Conservation (phyloP, 1,140 invertebrate species). For the Drosophila pandora region DNA sequence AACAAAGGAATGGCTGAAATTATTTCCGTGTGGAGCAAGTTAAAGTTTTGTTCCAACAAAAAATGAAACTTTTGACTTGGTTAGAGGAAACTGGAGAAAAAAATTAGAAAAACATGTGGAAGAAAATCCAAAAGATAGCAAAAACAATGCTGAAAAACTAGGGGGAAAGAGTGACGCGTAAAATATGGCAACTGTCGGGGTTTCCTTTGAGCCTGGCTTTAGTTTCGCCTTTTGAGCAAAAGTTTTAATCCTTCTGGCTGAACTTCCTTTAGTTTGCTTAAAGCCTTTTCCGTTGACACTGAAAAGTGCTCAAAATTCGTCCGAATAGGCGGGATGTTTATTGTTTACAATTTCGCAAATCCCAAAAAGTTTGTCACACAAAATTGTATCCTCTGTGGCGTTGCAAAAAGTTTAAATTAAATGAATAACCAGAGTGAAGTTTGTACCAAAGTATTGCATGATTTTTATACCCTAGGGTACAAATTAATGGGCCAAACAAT, state of each 20-base stretch:
- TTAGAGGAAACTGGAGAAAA: slow-evolving; percentile 19
- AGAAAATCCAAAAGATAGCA: slow-evolving; percentile 4
- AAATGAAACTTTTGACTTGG: slow-evolving; percentile 33
- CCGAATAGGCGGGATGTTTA: slow-evolving; percentile 49
- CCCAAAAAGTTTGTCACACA: slow-evolving; percentile 25
- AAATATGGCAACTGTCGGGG: slow-evolving; percentile 59
- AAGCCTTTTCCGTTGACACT: slow-evolving; percentile 61
- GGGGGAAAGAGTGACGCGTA: slow-evolving; percentile 4
- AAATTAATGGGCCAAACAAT: background rate
- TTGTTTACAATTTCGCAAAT: slow-evolving; percentile 52
- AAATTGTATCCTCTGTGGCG: slow-evolving; percentile 2
- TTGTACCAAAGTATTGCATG: background rate
- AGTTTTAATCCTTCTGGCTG: slow-evolving; percentile 71
- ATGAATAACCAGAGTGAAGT: slow-evolving; percentile 28
- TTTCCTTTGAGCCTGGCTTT: slow-evolving; percentile 45
- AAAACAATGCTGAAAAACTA: slow-evolving; percentile 8
- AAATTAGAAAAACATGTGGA: slow-evolving; percentile 10
- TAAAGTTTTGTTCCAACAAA: slow-evolving; percentile 27
- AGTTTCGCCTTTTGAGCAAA: slow-evolving; percentile 56
- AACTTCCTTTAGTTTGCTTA: slow-evolving; percentile 54
- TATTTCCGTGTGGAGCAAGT: slow-evolving; percentile 44
- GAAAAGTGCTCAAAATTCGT: slow-evolving; percentile 59
- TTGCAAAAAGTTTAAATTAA: slow-evolving; percentile 45
- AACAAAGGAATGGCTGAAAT: slow-evolving; percentile 32
- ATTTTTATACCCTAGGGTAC: background rate